Evolutionary conservation across 53 echinoderm and acorn worm genomes (phyloP).

Genomic region (Patiria pectinifera): DNA sequence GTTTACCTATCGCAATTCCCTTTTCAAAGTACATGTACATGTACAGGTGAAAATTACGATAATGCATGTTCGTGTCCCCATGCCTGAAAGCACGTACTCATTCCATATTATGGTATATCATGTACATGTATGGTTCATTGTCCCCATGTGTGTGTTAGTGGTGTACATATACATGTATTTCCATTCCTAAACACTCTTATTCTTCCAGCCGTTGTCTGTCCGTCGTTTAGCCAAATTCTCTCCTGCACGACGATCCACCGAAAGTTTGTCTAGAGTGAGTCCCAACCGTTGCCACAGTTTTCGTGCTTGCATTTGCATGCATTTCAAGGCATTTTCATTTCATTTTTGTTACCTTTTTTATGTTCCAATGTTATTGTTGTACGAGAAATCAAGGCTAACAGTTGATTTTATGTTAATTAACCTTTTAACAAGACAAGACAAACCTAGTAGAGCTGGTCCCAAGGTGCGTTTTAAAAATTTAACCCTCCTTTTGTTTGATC

Average conservation of each 20-base stretch:
- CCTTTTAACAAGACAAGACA: background rate
- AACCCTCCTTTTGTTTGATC: too few species aligned
- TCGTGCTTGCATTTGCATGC: background rate
- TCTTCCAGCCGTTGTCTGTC: constrained; percentile 43
- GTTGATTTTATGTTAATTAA: constrained; percentile 7
- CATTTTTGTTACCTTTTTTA: background rate
- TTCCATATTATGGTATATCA: background rate
- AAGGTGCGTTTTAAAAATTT: too few species aligned
- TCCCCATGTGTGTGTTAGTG: constrained; percentile 4
- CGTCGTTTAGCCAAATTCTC: constrained; percentile 55
- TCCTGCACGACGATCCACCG: constrained; percentile 55
- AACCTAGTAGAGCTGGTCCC: too few species aligned
- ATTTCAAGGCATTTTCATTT: constrained; percentile 7
- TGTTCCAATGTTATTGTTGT: background rate
- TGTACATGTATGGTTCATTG: background rate
- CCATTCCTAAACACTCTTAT: constrained; percentile 2
- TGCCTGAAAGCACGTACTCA: background rate
- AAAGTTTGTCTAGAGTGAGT: constrained; percentile 56
- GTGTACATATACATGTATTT: background rate
- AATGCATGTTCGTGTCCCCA: too few species aligned
- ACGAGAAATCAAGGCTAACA: background rate
- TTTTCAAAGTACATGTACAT: too few species aligned
- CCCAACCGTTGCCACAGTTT: background rate
- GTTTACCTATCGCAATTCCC: too few species aligned
- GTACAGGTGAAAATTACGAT: too few species aligned